Evolutionary conservation across 1,140 invertebrate species (phyloP).

Genomic region (fruit fly (Drosophila melanogaster)): Release_6_plus_ISO1_MT NC_004354.4:1551001-1551500

Average conservation of each 20-base stretch:
- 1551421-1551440: no score
- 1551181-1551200: conserved; percentile 71
- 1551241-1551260: conserved; percentile 59
- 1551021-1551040: not conserved
- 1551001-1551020: not conserved
- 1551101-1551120: conserved; percentile 84
- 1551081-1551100: conserved; percentile 81
- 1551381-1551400: conserved; percentile 4
- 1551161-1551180: conserved; percentile 41
- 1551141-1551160: conserved; percentile 44
- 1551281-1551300: conserved; percentile 69
- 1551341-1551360: conserved; percentile 72
- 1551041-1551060: not conserved
- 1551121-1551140: conserved; percentile 29
- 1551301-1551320: conserved; percentile 62
- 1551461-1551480: not conserved
- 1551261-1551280: conserved; percentile 80
- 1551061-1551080: conserved; percentile 41
- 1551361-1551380: conserved; percentile 17
- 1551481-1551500: not conserved
- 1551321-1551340: conserved; percentile 75
- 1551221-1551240: not conserved
- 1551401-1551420: not conserved
- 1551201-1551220: conserved; percentile 44
- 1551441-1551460: not conserved